These are phyloP conservation scores for Leucoraja ocellata DNA, from an alignment of 2,797 vertebrate genomes.

Conservation along the genomic window DNA sequence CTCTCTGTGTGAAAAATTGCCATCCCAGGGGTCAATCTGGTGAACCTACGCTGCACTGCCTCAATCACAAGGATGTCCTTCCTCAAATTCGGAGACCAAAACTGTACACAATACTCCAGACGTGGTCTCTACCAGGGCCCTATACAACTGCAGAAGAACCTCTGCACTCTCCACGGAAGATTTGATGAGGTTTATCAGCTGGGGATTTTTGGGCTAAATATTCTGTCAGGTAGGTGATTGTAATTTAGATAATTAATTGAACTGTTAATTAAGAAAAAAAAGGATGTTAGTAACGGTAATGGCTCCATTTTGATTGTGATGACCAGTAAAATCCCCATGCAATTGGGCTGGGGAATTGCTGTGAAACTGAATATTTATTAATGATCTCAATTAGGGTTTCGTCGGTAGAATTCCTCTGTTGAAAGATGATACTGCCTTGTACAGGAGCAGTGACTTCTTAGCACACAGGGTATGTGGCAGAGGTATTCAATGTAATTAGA, in stretches of 20 bases:
- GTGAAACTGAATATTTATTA: constrained; percentile 1
- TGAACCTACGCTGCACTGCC: too few species aligned
- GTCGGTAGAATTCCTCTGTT: background rate
- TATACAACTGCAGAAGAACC: too few species aligned
- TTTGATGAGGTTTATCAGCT: background rate
- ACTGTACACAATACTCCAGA: too few species aligned
- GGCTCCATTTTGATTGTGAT: background rate
- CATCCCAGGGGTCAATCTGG: too few species aligned
- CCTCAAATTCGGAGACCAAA: too few species aligned
- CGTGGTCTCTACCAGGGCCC: too few species aligned
- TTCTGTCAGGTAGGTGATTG: background rate
- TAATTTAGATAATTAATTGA: constrained; percentile 29
- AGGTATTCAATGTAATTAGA: background rate
- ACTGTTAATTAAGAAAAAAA: background rate
- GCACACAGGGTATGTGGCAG: too few species aligned
- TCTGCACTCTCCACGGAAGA: background rate
- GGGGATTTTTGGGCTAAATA: background rate
- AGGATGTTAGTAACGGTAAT: background rate
- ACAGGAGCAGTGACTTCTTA: background rate
- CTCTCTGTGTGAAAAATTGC: too few species aligned
- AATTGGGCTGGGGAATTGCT: background rate
- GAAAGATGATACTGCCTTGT: background rate
- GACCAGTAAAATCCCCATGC: background rate
- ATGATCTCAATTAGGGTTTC: background rate
- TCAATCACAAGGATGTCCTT: too few species aligned